Evolutionary conservation across 2,797 vertebrate species (phyloP), one percentile per base, ranked within the genome.

Genomic region (Serranus cabrilla): DNA sequence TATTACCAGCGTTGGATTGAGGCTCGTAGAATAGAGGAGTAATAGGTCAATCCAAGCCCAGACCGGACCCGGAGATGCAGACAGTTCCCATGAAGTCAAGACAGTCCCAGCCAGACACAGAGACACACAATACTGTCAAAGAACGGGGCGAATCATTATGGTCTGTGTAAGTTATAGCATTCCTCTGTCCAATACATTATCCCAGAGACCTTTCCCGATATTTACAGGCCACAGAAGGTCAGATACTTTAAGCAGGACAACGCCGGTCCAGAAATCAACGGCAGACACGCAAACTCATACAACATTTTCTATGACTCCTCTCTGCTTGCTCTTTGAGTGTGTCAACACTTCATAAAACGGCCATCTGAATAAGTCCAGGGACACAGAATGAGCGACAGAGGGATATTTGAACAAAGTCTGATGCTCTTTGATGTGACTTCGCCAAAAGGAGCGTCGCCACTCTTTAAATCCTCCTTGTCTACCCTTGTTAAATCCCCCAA

Each of bases 341-440:
- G 87, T 91, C 87, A 92, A 87, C 83, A 86, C 83, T 82, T 87
- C 74, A 80, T 90, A 88, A 88, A 91, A 87, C 76, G 69, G 59
- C 72, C 60, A 76, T 83, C 63, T 83, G 83, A 89, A 84, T 85
- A 88, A 86, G 78, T 86, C 68, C 21, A 47, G 57, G 67, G 74
- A 85, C 68, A 79, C 73, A 76, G 76, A 77, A 47, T 47, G 50
- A 49, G 43, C 37, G 25, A 56, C 52, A 51, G 62, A 80, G 47
- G 27, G 45, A 60, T 78, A 75, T 77, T 86, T 88, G 42, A 80
- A 76, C 56, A 87, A 78, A 25, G 63, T 60, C 74, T 62, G 51
- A 80, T 63, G 45, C 54, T 68, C 69, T 86, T 84, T 89, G 66
- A 86, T 89, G 91, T 75, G 69, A 84, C 75, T 83, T 78, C 20